Evolutionary conservation across 2,797 vertebrate genomes (phyloP).

Genomic region (Threskiornis aethiopicus): DNA sequence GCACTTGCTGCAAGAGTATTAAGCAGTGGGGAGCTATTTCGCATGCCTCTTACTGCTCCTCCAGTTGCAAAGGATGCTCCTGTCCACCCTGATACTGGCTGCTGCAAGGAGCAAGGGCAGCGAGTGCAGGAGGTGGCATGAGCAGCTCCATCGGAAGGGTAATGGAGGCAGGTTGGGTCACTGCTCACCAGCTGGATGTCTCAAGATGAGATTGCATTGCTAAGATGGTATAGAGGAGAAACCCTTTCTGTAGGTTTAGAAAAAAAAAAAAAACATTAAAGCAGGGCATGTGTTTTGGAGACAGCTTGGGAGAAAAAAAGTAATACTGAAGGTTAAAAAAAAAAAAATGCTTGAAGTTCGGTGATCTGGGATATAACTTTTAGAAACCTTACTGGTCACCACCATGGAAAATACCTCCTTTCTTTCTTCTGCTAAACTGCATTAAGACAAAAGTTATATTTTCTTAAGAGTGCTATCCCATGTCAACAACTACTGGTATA

Average conservation of each 20-base stretch:
- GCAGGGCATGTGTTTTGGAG: neutral
- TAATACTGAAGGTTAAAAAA: neutral
- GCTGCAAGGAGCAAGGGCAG: neutral
- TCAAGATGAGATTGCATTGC: neutral
- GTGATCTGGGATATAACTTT: neutral
- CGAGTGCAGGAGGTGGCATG: accelerated
- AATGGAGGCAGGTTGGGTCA: neutral
- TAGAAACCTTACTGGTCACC: neutral
- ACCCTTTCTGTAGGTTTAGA: neutral
- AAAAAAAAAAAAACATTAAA: neutral
- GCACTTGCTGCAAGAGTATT: neutral
- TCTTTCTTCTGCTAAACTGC: neutral
- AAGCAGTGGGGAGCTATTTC: neutral
- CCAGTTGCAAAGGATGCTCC: neutral
- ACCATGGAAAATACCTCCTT: neutral
- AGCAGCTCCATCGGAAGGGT: neutral
- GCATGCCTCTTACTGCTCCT: neutral
- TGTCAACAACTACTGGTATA: neutral
- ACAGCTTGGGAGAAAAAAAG: neutral
- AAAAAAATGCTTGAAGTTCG: neutral
- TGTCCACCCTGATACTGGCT: neutral
- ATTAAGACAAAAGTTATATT: neutral
- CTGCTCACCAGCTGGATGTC: accelerated
- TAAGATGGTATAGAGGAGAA: neutral
- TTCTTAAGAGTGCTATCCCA: neutral